Evolutionary conservation across 2,797 vertebrate genomes (phyloP).

Genomic region (Sebastes kiyomatsui): DNA sequence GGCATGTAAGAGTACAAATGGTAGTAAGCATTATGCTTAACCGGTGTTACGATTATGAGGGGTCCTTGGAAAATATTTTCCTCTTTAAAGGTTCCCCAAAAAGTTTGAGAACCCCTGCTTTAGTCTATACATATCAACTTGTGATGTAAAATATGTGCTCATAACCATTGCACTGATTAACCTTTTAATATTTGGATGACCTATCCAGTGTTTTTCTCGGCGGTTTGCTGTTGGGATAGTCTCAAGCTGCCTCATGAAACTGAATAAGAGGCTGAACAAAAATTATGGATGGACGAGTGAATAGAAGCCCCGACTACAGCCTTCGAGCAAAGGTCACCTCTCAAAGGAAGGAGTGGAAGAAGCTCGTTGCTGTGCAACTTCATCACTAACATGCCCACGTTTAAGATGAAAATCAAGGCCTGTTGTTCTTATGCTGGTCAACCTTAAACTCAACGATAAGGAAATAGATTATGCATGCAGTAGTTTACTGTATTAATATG

Average conservation of each 20-base stretch:
- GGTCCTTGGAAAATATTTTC: no score
- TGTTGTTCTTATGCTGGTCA: neutral
- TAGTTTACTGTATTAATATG: neutral
- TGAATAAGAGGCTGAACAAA: neutral
- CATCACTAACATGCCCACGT: neutral
- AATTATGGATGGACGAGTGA: neutral
- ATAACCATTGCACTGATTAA: neutral
- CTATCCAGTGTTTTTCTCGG: neutral
- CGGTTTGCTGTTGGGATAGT: neutral
- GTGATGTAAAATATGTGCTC: neutral
- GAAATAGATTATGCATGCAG: neutral
- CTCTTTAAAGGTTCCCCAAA: no score
- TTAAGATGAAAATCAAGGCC: neutral
- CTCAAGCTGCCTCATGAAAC: neutral
- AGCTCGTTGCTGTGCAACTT: neutral
- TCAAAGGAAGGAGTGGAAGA: neutral
- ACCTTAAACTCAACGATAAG: neutral
- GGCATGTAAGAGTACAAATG: neutral
- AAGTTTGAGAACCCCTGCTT: neutral
- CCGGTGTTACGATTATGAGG: no score
- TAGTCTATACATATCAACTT: neutral
- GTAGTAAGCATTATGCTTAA: no score
- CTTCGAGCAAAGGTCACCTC: constrained; percentile 18
- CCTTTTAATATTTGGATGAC: neutral
- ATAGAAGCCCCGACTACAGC: neutral